Evolutionary conservation across 2,113 vertebrate genomes (phyloP).

Genomic region (Erythrocercus mccallii): DNA sequence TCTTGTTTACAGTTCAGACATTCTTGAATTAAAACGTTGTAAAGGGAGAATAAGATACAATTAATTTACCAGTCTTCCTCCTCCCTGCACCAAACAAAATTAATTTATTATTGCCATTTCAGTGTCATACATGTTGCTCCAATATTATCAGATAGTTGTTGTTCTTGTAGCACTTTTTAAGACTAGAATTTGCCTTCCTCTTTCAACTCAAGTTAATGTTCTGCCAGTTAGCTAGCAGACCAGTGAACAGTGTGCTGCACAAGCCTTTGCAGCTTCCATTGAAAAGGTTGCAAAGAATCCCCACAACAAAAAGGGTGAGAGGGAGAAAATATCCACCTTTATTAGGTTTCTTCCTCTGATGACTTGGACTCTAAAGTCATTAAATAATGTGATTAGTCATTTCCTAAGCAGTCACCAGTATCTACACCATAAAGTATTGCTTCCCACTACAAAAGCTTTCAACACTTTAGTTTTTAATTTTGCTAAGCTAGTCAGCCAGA

Average conservation of each 20-base stretch:
- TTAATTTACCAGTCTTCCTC: background rate
- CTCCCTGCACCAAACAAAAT: background rate
- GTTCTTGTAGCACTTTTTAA: background rate
- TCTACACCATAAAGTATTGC: background rate
- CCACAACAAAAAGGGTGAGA: rapidly evolving
- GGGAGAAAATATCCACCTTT: background rate
- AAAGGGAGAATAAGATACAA: background rate
- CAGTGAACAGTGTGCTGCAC: background rate
- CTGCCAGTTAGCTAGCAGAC: background rate
- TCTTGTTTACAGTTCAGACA: background rate
- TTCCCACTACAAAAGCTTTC: background rate
- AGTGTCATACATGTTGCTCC: background rate
- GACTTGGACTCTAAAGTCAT: background rate
- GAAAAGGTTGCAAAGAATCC: background rate
- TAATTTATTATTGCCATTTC: background rate
- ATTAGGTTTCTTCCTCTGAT: background rate
- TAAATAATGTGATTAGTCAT: background rate
- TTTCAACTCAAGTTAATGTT: background rate
- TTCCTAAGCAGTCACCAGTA: background rate
- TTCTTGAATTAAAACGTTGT: background rate
- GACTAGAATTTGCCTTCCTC: background rate
- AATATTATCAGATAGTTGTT: background rate
- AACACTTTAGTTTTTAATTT: background rate
- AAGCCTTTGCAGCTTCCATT: background rate
- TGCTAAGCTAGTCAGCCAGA: background rate